phyloP scores from a whole-genome alignment of 2,797 vertebrate genomes.

The Gymnocypris eckloni region DNA sequence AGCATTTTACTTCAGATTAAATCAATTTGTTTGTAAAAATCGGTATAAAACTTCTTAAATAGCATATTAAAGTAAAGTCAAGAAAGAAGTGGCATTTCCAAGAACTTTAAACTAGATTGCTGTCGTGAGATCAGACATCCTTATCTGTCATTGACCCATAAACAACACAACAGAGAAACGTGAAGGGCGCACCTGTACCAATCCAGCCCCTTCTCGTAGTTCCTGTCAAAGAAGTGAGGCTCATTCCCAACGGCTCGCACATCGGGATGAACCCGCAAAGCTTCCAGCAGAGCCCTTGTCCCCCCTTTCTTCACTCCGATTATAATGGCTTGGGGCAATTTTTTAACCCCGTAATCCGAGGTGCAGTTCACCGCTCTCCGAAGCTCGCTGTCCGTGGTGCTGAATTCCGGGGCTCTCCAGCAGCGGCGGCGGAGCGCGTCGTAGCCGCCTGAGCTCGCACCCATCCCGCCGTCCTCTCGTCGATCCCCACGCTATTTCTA shows the following conservation, averaged over 20 bases:
- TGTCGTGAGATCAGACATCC: background rate
- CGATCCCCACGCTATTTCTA: conserved; percentile 65
- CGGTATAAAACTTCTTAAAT: background rate
- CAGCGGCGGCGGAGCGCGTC: conserved; percentile 56
- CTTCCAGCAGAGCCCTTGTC: conserved; percentile 93
- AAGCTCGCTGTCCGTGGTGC: conserved; percentile 88
- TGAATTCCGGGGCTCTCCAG: conserved; percentile 82
- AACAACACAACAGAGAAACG: conserved; percentile 10
- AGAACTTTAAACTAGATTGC: no score
- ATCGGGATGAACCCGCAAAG: conserved; percentile 93
- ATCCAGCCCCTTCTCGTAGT: conserved; percentile 95
- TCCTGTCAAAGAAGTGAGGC: conserved; percentile 98
- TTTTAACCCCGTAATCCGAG: conserved; percentile 93
- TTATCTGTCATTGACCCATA: background rate
- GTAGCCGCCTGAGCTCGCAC: conserved; percentile 78
- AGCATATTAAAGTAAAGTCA: background rate
- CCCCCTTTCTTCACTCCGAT: conserved; percentile 98
- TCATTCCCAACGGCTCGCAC: conserved; percentile 96
- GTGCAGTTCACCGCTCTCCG: conserved; percentile 81
- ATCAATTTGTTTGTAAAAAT: no score
- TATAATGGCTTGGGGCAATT: conserved; percentile 95
- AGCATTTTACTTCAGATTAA: background rate
- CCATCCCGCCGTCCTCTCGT: conserved; percentile 79
- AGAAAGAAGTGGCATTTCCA: background rate
- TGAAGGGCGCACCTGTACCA: conserved; percentile 91